Conservation (phyloP, 2,113 vertebrate genomes). For the Gambusia affinis region DNA sequence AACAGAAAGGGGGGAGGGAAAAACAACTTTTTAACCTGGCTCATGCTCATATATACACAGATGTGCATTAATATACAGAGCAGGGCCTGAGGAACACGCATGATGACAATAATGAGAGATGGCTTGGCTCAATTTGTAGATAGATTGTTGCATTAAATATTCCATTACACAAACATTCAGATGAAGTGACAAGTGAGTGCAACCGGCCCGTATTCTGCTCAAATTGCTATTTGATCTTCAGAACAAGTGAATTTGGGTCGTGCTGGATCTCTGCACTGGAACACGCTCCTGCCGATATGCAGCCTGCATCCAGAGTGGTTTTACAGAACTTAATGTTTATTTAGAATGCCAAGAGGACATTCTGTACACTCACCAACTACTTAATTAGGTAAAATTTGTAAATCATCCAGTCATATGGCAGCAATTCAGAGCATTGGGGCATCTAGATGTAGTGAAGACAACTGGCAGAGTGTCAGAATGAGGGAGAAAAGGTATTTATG, state of each 20-base stretch:
- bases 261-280: constrained; percentile 20
- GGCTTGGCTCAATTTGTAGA: constrained; percentile 37
- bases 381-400: neutral
- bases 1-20: constrained; percentile 40
- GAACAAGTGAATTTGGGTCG: constrained; percentile 20
- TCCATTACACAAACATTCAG: constrained; percentile 34
- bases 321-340: neutral
- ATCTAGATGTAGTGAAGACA: neutral
- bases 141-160: constrained; percentile 53
- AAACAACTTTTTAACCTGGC: constrained; percentile 45
- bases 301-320: neutral
- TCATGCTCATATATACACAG: constrained; percentile 31
- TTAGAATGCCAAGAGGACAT: neutral
- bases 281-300: neutral
- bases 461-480: neutral
- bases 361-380: neutral
- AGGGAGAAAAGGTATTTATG: neutral
- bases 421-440: neutral
- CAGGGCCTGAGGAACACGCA: constrained; percentile 16
- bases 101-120: constrained; percentile 39
- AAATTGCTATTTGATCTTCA: constrained; percentile 46
- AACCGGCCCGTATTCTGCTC: constrained; percentile 16
- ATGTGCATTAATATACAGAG: constrained; percentile 13
- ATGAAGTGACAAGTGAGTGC: constrained; percentile 33
- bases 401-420: neutral